Conservation (phyloP, 1,140 invertebrate species). For the Zaprionus nigranus region DNA sequence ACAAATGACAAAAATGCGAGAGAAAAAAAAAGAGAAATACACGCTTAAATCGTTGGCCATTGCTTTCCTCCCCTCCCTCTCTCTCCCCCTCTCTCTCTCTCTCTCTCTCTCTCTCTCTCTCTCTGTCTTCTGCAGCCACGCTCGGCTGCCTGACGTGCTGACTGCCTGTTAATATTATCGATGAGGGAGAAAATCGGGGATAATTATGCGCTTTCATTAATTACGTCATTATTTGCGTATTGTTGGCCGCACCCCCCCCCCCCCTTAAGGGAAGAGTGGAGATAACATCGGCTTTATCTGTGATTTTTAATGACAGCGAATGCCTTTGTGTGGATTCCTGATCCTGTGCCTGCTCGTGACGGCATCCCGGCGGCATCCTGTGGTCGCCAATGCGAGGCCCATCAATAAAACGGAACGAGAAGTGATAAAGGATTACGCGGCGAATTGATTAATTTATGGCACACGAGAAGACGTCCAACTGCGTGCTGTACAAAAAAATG, state of each 20-base stretch:
- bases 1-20: constrained; percentile 48
- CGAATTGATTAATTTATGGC: constrained; percentile 78
- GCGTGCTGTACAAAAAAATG: constrained; percentile 5
- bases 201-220: constrained; percentile 69
- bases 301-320: constrained; percentile 45
- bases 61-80: too few relatives aligned
- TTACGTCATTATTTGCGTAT: constrained; percentile 77
- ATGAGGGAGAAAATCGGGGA: constrained; percentile 35
- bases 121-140: constrained; percentile 8
- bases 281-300: constrained; percentile 30
- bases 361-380: constrained; percentile 28
- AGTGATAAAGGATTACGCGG: constrained; percentile 75
- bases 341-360: constrained; percentile 12
- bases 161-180: constrained; percentile 66
- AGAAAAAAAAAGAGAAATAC: constrained; percentile 12
- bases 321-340: constrained; percentile 29
- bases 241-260: constrained; percentile 33
- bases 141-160: constrained; percentile 44
- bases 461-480: constrained; percentile 61
- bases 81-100: background rate
- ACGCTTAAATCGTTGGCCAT: too few relatives aligned
- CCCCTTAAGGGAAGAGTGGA: too few relatives aligned
- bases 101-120: background rate
- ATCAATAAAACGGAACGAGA: constrained; percentile 64
- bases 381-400: constrained; percentile 42